Base-by-base conservation (phyloP, 2,113 vertebrate genomes). In the Cyanistes caeruleus region DNA sequence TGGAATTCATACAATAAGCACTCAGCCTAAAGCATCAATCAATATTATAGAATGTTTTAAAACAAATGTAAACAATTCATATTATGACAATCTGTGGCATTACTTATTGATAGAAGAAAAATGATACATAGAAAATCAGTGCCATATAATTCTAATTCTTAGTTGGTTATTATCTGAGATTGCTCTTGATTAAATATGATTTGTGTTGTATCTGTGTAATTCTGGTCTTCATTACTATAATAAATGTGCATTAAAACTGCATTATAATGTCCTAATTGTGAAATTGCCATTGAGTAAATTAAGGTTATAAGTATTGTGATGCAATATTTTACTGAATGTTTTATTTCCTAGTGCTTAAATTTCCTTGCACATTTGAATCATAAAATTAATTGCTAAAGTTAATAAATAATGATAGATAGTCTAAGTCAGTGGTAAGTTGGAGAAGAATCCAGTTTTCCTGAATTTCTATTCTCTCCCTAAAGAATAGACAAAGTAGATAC, bases 231-330 rank as follows among this genome's bases (percentile, higher is more conserved):
- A 67, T 95, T 95, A 53, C 41, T 84, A 4, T 79, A 95, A 96
- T 81, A 94, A 80, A 93, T 92, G 60, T 84, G 48, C 56, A 81
- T 92, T 93, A 93, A 84, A 88, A 75, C 56, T 78, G 30, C 72
- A 75, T 95, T 88, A 81, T 92, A 94, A 75, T 74, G 62, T 73
- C 58, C 72, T 93, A 90, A 93, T 75, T 81, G 59, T 92, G 85
- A 95, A 90, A 96, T 78, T 88, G 48, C 52, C 49, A 81, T 90
- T 92, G 84, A 91, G 58, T 89, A 91, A 83, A 90, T 95, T 87
- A 83, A 79, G 35, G 63, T 85, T 90, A 89, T 90, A 60, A 88
- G 83, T 75, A 39, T 35, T 83, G 48, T 80, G 80, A 85, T 70
- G 55, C 70, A 72, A 37, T 68, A 30, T 93, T 86, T 90, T 83